Base-by-base conservation (phyloP, 2,888 invertebrate genomes). In the Azorinus chamasolen region DNA sequence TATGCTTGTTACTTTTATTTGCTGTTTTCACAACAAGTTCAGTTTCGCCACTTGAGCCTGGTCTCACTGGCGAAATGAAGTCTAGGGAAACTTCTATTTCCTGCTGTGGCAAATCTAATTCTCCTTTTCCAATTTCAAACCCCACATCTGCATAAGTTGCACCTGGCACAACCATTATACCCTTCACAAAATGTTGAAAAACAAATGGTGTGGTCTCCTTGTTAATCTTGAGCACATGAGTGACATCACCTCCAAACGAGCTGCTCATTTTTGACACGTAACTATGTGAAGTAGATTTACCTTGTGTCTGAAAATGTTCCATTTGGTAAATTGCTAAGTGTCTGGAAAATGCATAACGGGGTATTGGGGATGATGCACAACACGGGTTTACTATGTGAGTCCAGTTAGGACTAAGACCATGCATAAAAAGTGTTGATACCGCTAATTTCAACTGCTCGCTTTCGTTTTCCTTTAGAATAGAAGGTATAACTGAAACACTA, bases 131-230 rank as follows among this genome's bases (percentile, higher is more conserved):
- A 1, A 82, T 32, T 41, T 74, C 78, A 6, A 83, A 51, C 1
- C 66, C 79, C 0, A 74, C 71, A 24, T 86, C 86, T 3, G 57
- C 77, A 51, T 81, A 81, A 14, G 77, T 43, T 3, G 81, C 73
- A 4, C 84, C 84, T 5, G 82, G 86, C 1, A 85, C 72, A 12
- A 85, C 32, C 20, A 78, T 55, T 18, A 37, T 73, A 0, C 61
- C 77, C 0, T 50, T 53, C 0, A 86, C 73, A n/a, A 58, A 32
- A 58, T 86, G 86, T 10, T 79, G 68, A 54, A 70, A 86, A 8
- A 83, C 70, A 58, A 74, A 83, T 5, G 84, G 77, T 10, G 80
- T 75, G 32, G 51, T 63, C n/a, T 41, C 22, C 10, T 62, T 46
- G 6, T 65, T 32, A 16, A 80, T 57, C 4, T 53, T 41, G 16